Base-by-base conservation (phyloP, 2,888 invertebrate species). In the Bibio marci region DNA sequence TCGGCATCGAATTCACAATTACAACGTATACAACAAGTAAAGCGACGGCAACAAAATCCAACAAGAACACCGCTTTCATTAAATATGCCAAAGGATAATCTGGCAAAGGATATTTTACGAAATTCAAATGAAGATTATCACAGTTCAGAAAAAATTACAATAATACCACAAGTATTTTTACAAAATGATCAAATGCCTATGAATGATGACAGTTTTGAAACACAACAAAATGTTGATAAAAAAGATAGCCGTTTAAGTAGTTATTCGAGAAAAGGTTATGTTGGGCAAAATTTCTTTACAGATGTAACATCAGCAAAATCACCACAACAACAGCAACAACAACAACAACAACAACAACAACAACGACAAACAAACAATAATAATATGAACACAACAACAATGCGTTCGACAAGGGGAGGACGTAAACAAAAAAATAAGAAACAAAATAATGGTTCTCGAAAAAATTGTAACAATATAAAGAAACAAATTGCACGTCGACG, bases 101-200 rank as follows among this genome's bases (percentile, higher is more conserved):
- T 44, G 3, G 53, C 48, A 1, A 47, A 47, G 2, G 15, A 50
- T 49, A 35, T 50, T 47, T 1, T 51, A 51, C 32, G 51, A 52
- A 6, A 52, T 52, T 15, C 48, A 49, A 38, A 44, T 49, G 41
- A 52, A 48, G 30, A 25, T 46, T 47, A 14, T 43, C 47, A 46
- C 3, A 50, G 50, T 26, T 5, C 28, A 3, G 54, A 50, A 19
- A 56, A 52, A 41, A 56, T 57, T 14, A 53, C 55, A 10, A 54
- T 57, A 13, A 56, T 57, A 12, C 58, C 61, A 2, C 59, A 59
- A 43, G 58, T 62, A 8, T 48, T 59, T 43, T 39, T 62, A 14
- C 46, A 60, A 3, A 57, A 57, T 38, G 60, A 60, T 47, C 56
- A 57, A 41, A 52, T 50, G 4, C 49, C 49, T 25, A 48, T 46